A percentile compares a stretch with the other conserved stretches of the same genome.
Conservation (phyloP, 2,113 vertebrate species). For the Trichechus manatus region DNA sequence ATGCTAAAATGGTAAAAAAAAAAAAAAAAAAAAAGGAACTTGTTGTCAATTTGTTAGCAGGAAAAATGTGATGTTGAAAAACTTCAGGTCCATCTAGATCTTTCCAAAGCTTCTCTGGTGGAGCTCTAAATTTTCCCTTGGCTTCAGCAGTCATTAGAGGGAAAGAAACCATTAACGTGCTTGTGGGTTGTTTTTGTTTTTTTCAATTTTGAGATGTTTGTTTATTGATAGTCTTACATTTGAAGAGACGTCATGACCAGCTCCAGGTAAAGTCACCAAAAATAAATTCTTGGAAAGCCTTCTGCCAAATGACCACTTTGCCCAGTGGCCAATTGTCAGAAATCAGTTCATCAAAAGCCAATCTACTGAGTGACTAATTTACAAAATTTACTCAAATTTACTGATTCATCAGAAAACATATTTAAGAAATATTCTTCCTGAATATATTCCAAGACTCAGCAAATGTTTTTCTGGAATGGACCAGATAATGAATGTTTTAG, state of each 20-base stretch:
- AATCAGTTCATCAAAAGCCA: background rate
- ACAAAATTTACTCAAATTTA: background rate
- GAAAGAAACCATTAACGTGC: background rate
- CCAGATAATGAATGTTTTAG: background rate
- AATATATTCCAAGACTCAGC: background rate
- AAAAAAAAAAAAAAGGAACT: background rate
- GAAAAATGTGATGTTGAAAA: conserved; percentile 21
- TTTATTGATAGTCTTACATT: conserved; percentile 24
- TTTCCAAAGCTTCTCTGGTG: background rate
- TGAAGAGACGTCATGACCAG: background rate
- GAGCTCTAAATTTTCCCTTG: background rate
- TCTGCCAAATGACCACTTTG: background rate
- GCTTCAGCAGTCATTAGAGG: background rate
- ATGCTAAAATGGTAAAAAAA: background rate
- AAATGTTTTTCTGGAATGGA: background rate
- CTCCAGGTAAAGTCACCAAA: background rate
- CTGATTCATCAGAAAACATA: background rate
- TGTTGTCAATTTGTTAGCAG: background rate
- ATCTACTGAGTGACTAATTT: background rate
- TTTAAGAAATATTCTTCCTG: conserved; percentile 11
- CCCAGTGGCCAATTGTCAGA: conserved; percentile 4
- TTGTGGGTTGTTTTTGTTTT: background rate
- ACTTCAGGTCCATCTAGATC: background rate
- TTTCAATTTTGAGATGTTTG: background rate
- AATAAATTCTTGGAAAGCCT: background rate